Evolutionary conservation across 2,888 invertebrate species (phyloP).

Genomic region (Plutella xylostella): DNA sequence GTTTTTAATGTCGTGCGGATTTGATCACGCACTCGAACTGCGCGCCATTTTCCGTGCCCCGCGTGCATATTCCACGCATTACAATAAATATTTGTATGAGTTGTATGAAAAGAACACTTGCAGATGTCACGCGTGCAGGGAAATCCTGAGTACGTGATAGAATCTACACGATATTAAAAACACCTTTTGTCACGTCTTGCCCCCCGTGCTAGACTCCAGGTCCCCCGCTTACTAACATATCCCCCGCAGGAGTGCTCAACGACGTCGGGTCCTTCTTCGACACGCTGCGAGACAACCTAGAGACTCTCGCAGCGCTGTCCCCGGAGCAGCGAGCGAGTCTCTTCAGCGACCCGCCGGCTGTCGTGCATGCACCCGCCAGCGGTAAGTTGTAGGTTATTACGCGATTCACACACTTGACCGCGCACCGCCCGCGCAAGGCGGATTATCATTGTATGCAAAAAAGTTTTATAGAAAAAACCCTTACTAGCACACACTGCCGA

Average conservation of each 20-base stretch:
- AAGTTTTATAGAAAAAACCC: too few species aligned
- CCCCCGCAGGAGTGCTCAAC: slow-evolving; percentile 53
- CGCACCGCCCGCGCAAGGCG: background rate
- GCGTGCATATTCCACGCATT: background rate
- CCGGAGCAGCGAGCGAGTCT: slow-evolving; percentile 44
- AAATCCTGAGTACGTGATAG: background rate
- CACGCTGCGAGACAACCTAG: slow-evolving; percentile 58
- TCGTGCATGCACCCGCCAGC: slow-evolving; percentile 37
- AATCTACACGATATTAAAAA: background rate
- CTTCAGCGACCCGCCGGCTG: slow-evolving; percentile 44
- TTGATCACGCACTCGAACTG: too few species aligned
- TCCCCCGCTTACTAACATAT: too few species aligned
- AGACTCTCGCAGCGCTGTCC: slow-evolving; percentile 48
- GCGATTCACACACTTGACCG: too few species aligned
- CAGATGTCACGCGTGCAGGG: background rate
- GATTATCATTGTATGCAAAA: too few species aligned
- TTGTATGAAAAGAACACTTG: background rate
- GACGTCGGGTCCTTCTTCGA: slow-evolving; percentile 67
- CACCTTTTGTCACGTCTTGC: background rate
- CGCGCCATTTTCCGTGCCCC: too few species aligned
- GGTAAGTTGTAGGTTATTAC: slow-evolving; percentile 34
- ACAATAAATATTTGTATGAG: background rate
- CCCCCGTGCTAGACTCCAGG: too few species aligned
- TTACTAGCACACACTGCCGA: too few species aligned
- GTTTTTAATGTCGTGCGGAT: too few species aligned